Evolutionary conservation across 2,113 vertebrate genomes (phyloP), one percentile per base, ranked within the genome.

Genomic region (Hoplias malabaricus): DNA sequence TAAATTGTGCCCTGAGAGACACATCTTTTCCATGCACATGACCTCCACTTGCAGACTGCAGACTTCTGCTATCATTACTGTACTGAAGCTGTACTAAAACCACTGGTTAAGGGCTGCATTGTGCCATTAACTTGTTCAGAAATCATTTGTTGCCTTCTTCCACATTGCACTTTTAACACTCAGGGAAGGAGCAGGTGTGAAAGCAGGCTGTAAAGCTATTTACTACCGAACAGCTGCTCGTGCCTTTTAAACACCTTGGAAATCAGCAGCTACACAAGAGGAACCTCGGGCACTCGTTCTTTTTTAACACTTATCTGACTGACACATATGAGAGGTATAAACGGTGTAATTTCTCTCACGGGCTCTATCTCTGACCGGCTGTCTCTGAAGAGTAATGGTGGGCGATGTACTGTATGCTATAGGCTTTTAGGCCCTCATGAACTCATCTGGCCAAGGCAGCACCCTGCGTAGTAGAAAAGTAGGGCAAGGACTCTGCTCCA

Each of bases 111-210:
- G 16, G 0, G 7, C 7, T 4, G 12, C 1, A 36, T 62, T 62
- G 7, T 36, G n/a, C 10, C 27, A 31, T 7, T 2, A 31, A 4
- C 5, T 7, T 33, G 57, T 8, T 16, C 11, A 61, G 29, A 61
- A 34, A 8, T 21, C 19, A 2, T 23, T 34, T 62, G 59, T 2
- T 34, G 59, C 33, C 29, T 2, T 36, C 59, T 9, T 63, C 19
- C 59, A 19, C 3, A 21, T n/a, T 31, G 27, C 59, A 2, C 59
- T n/a, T 63, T 36, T 11, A 63, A 19, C n/a, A 53, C 21, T 46
- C 25, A 31, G 71, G 19, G 56, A 38, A 74, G 73, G 59, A 63
- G 59, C 31, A 63, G 59, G 34, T 53, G 29, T 54, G 50, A 70
- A 54, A 16, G 4, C 33, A 57, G 34, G 8, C 34, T 57, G 23